phyloP scores from a whole-genome alignment of 53 echinoderm and acorn worm genomes.

The Antedon mediterranea region DNA sequence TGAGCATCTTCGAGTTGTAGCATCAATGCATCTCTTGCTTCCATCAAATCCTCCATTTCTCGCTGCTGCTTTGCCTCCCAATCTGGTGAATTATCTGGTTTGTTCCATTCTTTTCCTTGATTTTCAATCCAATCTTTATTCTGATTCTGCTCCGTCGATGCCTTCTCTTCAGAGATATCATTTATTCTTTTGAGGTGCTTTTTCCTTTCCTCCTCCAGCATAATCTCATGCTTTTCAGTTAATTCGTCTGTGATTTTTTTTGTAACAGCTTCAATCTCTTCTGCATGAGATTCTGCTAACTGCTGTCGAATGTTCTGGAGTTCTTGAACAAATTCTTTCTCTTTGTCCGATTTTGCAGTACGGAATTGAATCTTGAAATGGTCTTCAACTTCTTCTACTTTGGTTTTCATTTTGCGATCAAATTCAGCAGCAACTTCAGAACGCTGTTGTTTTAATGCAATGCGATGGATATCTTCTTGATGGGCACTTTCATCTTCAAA shows the following conservation, averaged over 20 bases:
- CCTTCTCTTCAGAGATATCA: conserved; percentile 14
- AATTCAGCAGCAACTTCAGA: conserved; percentile 53
- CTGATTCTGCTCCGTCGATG: conserved; percentile 17
- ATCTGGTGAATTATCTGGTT: conserved; percentile 24
- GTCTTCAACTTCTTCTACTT: conserved; percentile 35
- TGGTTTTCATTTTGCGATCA: conserved; percentile 43
- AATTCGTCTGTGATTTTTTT: background rate
- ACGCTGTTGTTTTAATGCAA: conserved; percentile 30
- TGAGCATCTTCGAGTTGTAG: conserved; percentile 71
- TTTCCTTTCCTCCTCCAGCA: background rate
- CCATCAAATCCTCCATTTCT: conserved; percentile 77
- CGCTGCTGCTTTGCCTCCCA: conserved; percentile 37
- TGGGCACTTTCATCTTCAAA: conserved; percentile 67
- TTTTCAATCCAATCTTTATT: conserved; percentile 2
- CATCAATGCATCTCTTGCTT: conserved; percentile 84
- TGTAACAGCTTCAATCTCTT: conserved; percentile 24
- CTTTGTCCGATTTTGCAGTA: conserved; percentile 54
- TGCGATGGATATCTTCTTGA: conserved; percentile 19
- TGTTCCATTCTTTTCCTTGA: conserved; percentile 13
- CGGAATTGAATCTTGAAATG: conserved; percentile 56
- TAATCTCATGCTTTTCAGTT: background rate
- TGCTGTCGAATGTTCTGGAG: conserved; percentile 73
- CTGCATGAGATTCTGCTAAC: conserved; percentile 56
- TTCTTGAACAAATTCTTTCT: conserved; percentile 82
- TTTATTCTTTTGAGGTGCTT: conserved; percentile 26